Conservation (phyloP, 2,113 vertebrate genomes). For the Cromileptes altivelis region DNA sequence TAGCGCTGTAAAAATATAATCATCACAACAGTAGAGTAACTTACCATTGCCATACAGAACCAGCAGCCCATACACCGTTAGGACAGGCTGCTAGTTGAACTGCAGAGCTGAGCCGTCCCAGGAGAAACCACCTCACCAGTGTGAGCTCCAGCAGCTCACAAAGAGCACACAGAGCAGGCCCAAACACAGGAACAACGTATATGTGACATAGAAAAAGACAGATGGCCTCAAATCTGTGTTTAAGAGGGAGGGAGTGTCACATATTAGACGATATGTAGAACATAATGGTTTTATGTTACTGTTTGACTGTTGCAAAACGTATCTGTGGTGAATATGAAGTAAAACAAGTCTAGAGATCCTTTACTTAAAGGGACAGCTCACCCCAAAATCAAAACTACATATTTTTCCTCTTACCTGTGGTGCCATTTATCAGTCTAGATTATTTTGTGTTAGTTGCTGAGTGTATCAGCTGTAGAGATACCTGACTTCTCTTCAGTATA, state of each 20-base stretch:
- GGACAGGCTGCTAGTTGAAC: conserved; percentile 59
- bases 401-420: too few relatives aligned
- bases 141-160: conserved; percentile 26
- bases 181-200: conserved; percentile 4
- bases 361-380: too few relatives aligned
- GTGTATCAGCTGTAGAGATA: too few relatives aligned
- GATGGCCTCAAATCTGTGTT: background rate
- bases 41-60: conserved; percentile 27
- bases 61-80: conserved; percentile 53
- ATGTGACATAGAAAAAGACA: conserved; percentile 5
- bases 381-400: too few relatives aligned
- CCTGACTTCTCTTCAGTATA: too few relatives aligned
- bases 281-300: too few relatives aligned
- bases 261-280: too few relatives aligned
- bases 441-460: too few relatives aligned
- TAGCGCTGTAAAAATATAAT: background rate
- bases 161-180: conserved; percentile 36
- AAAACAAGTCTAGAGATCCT: too few relatives aligned
- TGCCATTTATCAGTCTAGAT: too few relatives aligned
- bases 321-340: too few relatives aligned
- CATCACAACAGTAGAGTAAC: background rate
- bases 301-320: too few relatives aligned
- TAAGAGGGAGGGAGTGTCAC: background rate
- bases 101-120: conserved; percentile 36
- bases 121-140: conserved; percentile 38